A percentile compares a stretch with the other conserved stretches of the same genome.
phyloP scores from a whole-genome alignment of 1,140 invertebrate genomes.

The Anagrus nilaparvatae region DNA sequence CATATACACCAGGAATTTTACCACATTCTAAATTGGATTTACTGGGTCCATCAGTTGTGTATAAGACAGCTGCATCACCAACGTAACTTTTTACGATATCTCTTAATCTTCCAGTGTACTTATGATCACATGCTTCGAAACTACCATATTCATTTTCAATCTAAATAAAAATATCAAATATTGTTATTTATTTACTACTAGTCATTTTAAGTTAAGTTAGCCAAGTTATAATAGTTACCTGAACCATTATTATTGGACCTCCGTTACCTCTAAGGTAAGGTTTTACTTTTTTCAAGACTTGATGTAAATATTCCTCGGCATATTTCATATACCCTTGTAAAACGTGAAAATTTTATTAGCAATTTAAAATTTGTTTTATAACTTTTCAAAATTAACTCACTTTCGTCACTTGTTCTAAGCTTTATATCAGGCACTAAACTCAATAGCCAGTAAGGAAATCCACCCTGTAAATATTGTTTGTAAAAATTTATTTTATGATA shows the following conservation, averaged over 20 bases:
- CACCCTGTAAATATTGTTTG: conserved; percentile 51
- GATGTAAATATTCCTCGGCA: conserved; percentile 29
- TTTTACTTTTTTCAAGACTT: conserved; percentile 40
- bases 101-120: conserved; percentile 53
- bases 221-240: conserved; percentile 44
- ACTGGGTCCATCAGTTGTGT: conserved; percentile 65
- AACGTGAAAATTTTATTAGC: neutral
- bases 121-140: conserved; percentile 60
- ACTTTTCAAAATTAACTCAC: conserved; percentile 31
- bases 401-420: conserved; percentile 52
- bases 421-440: conserved; percentile 57
- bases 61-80: conserved; percentile 59
- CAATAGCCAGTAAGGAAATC: conserved; percentile 75
- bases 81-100: conserved; percentile 54
- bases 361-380: neutral
- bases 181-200: conserved; percentile 9
- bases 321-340: conserved; percentile 17
- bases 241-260: conserved; percentile 52
- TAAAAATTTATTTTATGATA: too few species aligned
- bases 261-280: conserved; percentile 26
- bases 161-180: conserved; percentile 48
- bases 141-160: conserved; percentile 92
- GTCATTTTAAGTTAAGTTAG: neutral
- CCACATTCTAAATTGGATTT: conserved; percentile 50
- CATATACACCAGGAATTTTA: conserved; percentile 50